Evolutionary conservation across 2,113 vertebrate genomes (phyloP), one percentile per base, ranked within the genome.

Genomic region (Gambusia affinis): DNA sequence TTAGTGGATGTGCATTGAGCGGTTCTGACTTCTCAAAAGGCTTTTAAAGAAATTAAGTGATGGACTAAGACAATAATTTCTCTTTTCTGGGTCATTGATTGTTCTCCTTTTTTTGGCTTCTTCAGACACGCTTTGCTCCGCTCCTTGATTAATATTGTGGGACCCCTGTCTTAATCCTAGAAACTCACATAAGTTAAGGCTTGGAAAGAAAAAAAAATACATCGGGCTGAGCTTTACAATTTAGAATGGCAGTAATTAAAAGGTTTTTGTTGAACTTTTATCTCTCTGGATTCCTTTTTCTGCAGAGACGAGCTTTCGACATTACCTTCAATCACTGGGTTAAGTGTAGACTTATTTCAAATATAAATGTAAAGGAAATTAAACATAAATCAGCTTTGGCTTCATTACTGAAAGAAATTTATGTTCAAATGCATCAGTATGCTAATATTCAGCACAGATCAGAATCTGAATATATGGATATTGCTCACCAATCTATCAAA

Each of bases 41-140:
- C 95, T 94, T 96, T 96, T 94, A 95, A 97, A 96, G 96, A 96
- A 97, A 97, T 97, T 97, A 97, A 96, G 94, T 94, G 91, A 94
- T 88, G 93, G 95, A 94, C 94, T 95, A 93, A 91, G 95, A 96
- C 94, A 94, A 97, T 97, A 95, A 96, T 96, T 98, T 93, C 94
- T 96, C 94, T 95, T 96, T 96, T 96, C 93, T 92, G 89, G 93
- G 95, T 94, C 96, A 97, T 96, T 97, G 96, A 97, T 96, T 95
- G 95, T 95, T 95, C 89, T 94, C 90, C 89, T 85, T 92, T 74
- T 37, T 94, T 93, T 92, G 91, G 94, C 92, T 84, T 89, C 91
- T 95, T 92, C 90, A 94, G 94, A 91, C 94, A 92, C 92, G 95
- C 95, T 96, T 94, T 85, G 93, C 91, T 92, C 87, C 92, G 95